Conservation (phyloP, 2,888 invertebrate species). For the Germaria angustata region DNA sequence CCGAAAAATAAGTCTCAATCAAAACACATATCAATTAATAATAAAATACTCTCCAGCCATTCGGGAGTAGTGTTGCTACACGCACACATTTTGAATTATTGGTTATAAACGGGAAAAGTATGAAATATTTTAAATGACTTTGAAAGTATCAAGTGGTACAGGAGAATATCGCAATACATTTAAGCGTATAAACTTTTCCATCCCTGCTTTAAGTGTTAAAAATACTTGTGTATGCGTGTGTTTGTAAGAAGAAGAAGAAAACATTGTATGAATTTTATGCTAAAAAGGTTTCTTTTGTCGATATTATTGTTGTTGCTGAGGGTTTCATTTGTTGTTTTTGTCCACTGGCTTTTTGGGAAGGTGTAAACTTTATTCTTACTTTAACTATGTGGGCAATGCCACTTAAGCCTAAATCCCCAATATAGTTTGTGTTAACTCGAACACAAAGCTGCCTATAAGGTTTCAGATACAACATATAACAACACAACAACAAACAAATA, state of each 20-base stretch:
- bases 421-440: neutral
- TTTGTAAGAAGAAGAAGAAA: neutral
- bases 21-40: too few species aligned
- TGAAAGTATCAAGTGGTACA: too few species aligned
- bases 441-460: neutral
- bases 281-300: conserved; percentile 55
- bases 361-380: conserved; percentile 58
- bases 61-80: too few species aligned
- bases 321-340: conserved; percentile 4
- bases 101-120: too few species aligned
- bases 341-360: conserved; percentile 47
- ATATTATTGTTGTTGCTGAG: neutral
- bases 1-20: too few species aligned
- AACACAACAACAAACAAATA: too few species aligned
- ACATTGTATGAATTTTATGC: conserved; percentile 55
- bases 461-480: neutral
- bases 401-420: conserved; percentile 51
- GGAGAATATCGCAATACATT: too few species aligned
- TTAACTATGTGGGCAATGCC: conserved; percentile 61
- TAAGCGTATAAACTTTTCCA: too few species aligned
- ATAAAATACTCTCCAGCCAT: too few species aligned
- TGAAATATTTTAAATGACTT: too few species aligned
- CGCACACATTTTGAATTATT: too few species aligned
- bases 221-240: neutral
- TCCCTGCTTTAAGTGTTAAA: too few species aligned